Base-by-base conservation (phyloP, 2,888 invertebrate genomes). In the Calliopum simillimum region DNA sequence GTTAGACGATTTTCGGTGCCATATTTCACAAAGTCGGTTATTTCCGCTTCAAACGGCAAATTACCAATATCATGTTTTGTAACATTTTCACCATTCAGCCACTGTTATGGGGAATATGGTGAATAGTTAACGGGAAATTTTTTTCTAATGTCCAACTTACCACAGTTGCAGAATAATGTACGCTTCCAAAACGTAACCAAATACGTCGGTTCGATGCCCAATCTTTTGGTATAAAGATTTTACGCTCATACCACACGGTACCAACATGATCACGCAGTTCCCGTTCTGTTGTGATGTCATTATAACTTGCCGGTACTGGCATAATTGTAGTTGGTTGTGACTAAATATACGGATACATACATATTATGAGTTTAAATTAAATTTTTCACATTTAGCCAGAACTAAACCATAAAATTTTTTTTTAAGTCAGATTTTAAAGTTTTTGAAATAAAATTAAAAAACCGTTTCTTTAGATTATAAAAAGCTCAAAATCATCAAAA, bases 281-380 rank as follows among this genome's bases (percentile, higher is more conserved):
- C 19, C 88, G 88, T 67, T 95, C 93, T 62, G 93, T 92, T 0
- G 95, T 95, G 13, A 99, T 89, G 84, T 99, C 99, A 82, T 98
- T 98, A 88, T 94, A 99, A 67, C 97, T 97, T 1, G 96, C 91
- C 0, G 98, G 98, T 6, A 99, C 98, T 5, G 98, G 97, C 97
- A 99, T 98, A 21, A 91, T 88, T 53, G 94, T 92, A 1, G 93
- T 90, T 44, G 90, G 85, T 72, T 90, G 90, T 12, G 74, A 56
- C 78, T 77, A 51, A 16, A 6, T 21, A 6, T 13, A 6, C 3
- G 5, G 3, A 25, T 25, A 25, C 3, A 25, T 25, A 4, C 5
- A 25, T 25, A 25, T 25, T 25, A 25, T 4, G 3, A 4, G 3
- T 25, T 5, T 4, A 25, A 25, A 25, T 3, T 4, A 3, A 25